Percentiles rank a stretch among this genome's conserved stretches.
These are phyloP conservation scores for Cephalopterus ornatus DNA, from an alignment of 2,113 vertebrate genomes.

Conservation along the genomic window DNA sequence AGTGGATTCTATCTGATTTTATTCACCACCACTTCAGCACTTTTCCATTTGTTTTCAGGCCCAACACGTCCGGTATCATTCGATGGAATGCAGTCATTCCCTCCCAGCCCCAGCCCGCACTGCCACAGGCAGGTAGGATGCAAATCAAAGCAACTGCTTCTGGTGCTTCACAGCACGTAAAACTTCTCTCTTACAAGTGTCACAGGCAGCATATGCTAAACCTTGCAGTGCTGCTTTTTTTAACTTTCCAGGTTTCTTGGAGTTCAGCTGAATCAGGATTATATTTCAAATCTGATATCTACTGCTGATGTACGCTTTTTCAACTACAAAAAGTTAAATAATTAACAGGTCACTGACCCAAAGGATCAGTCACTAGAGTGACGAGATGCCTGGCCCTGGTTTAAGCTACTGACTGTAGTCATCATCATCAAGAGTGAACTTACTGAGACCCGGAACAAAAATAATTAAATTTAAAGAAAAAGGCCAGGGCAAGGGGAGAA, in stretches of 20 bases:
- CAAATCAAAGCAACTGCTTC: constrained; percentile 7
- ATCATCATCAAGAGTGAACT: neutral
- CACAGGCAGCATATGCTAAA: neutral
- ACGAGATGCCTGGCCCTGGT: neutral
- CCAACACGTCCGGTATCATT: neutral
- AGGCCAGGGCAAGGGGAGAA: neutral
- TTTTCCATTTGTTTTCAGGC: neutral
- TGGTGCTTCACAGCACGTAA: neutral
- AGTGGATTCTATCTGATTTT: neutral
- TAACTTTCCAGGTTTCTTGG: neutral
- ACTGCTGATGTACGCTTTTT: neutral
- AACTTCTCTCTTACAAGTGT: neutral
- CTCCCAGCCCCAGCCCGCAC: neutral
- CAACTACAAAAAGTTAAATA: neutral
- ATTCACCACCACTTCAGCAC: neutral
- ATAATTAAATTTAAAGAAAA: neutral
- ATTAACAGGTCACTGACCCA: neutral
- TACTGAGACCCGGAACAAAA: neutral
- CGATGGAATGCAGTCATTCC: neutral
- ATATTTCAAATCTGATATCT: neutral
- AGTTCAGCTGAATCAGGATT: neutral
- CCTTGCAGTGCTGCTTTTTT: neutral
- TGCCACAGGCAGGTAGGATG: neutral
- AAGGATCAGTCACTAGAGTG: neutral
- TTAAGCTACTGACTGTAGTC: neutral